Evolutionary conservation across 2,113 vertebrate species (phyloP).

Genomic region (Prinia subflava): DNA sequence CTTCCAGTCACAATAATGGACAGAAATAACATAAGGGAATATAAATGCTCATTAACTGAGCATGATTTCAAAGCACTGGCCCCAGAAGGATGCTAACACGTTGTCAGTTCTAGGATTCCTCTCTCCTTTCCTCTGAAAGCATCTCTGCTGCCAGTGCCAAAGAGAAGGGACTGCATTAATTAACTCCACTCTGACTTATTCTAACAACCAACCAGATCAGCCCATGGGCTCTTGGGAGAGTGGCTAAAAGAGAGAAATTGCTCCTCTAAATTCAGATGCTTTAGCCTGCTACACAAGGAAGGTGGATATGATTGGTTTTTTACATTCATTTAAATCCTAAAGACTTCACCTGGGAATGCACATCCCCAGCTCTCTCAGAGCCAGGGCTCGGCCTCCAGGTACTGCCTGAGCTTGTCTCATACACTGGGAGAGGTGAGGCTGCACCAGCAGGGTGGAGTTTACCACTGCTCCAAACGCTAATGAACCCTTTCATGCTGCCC

Average conservation of each 20-base stretch:
- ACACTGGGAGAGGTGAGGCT: neutral
- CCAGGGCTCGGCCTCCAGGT: neutral
- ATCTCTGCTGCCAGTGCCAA: neutral
- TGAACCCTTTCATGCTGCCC: conserved; percentile 4
- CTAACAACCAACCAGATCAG: neutral
- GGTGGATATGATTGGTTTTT: neutral
- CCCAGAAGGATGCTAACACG: neutral
- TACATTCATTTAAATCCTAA: neutral
- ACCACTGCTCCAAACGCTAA: neutral
- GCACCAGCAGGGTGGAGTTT: conserved; percentile 56
- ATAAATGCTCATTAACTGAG: neutral
- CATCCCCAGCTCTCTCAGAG: neutral
- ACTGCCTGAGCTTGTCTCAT: conserved; percentile 44
- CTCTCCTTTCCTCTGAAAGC: neutral
- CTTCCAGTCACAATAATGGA: neutral
- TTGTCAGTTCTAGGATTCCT: neutral
- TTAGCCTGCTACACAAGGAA: neutral
- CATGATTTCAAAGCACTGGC: neutral
- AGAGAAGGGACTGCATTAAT: neutral
- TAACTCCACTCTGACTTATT: neutral
- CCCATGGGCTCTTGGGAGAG: neutral
- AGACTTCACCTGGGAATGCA: conserved; percentile 30
- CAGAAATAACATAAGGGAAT: neutral
- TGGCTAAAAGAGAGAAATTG: neutral
- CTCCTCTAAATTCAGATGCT: neutral